These are phyloP conservation scores for Harpalus rufipes DNA, from an alignment of 2,888 invertebrate species.

Conservation along the genomic window DNA sequence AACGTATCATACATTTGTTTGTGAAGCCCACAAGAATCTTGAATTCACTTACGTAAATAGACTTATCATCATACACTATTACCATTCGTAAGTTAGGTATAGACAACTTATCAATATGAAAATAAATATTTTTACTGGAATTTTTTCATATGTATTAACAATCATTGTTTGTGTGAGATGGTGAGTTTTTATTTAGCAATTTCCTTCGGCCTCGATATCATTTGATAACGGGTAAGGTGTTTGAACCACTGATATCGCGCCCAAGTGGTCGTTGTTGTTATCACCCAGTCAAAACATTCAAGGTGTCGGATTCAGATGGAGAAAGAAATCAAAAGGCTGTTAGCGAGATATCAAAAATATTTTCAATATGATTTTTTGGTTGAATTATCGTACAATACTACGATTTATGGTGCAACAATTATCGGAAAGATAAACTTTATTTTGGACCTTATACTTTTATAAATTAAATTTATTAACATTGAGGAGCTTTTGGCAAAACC, in stretches of 20 bases:
- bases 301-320: neutral
- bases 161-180: neutral
- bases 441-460: too few relatives aligned
- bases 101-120: neutral
- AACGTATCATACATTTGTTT: neutral
- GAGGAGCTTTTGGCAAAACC: too few relatives aligned
- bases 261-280: neutral
- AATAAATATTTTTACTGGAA: neutral
- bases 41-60: neutral
- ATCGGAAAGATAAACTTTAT: too few relatives aligned
- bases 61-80: neutral
- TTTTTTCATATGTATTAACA: neutral
- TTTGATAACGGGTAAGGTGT: neutral
- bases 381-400: too few relatives aligned
- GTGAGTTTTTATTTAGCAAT: neutral
- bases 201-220: conserved; percentile 1
- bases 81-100: neutral
- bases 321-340: neutral
- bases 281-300: conserved; percentile 1
- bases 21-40: neutral
- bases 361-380: too few relatives aligned
- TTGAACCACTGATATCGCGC: neutral
- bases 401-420: too few relatives aligned
- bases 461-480: too few relatives aligned
- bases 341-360: neutral